Base-by-base conservation (phyloP, 1,140 invertebrate species). In the Proales similis region DNA sequence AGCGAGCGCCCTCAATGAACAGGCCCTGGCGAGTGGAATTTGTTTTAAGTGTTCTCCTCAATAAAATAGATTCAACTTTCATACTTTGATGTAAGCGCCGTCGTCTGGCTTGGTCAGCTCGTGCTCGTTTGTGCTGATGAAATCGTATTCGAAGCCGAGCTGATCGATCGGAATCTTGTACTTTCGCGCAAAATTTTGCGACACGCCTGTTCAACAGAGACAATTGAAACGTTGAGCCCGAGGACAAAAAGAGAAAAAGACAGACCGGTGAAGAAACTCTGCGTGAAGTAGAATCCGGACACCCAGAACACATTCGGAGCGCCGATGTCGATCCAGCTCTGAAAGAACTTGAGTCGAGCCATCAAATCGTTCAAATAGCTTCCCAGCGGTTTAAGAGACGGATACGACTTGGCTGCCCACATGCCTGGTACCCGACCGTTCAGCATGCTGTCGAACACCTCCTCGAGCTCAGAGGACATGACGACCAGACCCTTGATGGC, bases 1-100 rank as follows among this genome's bases (percentile, higher is more conserved):
- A 80, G 0, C 87, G 86, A 0, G 90, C 91, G 14, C 91, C 91
- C 80, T 95, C 92, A 9, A 96, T 78, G 72, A 89, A 95, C 14
- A 96, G 76, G 17, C 91, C 92, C 66, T 93, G 83, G 0, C 95
- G 86, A 68, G 94, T 94, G 20, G 95, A n/a, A n/a, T n/a, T n/a
- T 90, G 4, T 81, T 79, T 12, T 14, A 17, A 27, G 22, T 24
- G 24, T 4, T 12, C 48, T 11, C n/a, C n/a, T n/a, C n/a, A n/a
- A n/a, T n/a, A n/a, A n/a, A n/a, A n/a, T n/a, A 14, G 5, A n/a
- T 24, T 19, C 30, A 1, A 32, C 29, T 7, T 32, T 14, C 20
- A 32, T 14, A 7, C n/a, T 3, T 38, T 57, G 3, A 63, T 32
- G n/a, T 39, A 57, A 12, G 27, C 63, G 74, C 79, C 79, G 69